Evolutionary conservation across 2,888 invertebrate genomes (phyloP), one percentile per base, ranked within the genome.

Genomic region (Drosophila conformis): DNA sequence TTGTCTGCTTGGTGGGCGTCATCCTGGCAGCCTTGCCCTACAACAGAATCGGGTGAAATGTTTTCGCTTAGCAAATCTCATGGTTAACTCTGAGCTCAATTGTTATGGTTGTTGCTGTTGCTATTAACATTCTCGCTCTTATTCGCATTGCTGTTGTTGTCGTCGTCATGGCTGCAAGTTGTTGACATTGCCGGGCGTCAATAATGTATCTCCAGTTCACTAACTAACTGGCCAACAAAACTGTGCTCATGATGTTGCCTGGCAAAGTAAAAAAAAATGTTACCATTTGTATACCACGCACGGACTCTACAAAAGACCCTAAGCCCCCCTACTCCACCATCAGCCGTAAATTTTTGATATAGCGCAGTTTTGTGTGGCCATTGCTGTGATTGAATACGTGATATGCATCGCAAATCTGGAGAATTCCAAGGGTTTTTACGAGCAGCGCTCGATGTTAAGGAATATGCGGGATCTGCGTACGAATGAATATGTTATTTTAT

Each of bases 101-200:
- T 69, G 60, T 56, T 69, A 57, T 67, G 68, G 66, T 52, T 73
- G 73, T 60, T 65, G 46, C 57, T 71, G 65, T 63, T 76, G 73
- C 62, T 71, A 62, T 46, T 63, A 63, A 52, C 66, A 64, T 61
- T 59, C 57, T 73, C 48, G 49, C 51, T 65, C 38, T 58, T 48
- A 58, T 69, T 66, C 69, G 65, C 66, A 65, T 69, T 67, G 66
- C 5, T 35, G 11, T 59, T 61, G 68, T 63, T 66, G 71, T 66
- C 72, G 88, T 89, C 88, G 85, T 84, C 89, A 86, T 88, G 90
- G 78, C 83, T 88, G 86, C 90, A 86, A 76, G 74, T 74, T 86
- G 91, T 87, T 87, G 87, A 91, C 89, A 90, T 90, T 91, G 88
- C 83, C 83, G 89, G 90, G 90, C 83, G 90, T 86, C 91, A 80